Conservation (phyloP, 1,140 invertebrate genomes). For the Cotesia glomerata region DNA sequence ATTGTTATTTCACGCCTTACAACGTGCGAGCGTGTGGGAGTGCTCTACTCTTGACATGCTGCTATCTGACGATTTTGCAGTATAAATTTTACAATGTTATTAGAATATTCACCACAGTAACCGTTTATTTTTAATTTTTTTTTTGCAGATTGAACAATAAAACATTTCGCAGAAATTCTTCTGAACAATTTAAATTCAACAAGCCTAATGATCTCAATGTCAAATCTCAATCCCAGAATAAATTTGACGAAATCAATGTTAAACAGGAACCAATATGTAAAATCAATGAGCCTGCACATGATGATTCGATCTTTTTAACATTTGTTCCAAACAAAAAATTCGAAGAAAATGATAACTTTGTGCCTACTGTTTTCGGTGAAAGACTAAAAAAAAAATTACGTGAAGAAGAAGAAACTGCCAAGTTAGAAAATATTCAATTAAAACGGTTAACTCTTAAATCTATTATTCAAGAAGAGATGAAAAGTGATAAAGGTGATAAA, state of each 20-base stretch:
- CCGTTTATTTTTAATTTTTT: not conserved
- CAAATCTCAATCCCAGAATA: not conserved
- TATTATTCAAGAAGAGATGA: not conserved
- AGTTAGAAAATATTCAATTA: conserved; percentile 16
- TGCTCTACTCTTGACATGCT: no score
- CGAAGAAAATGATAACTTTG: conserved; percentile 28
- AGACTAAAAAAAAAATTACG: conserved; percentile 45
- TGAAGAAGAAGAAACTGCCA: conserved; percentile 37
- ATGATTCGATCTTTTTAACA: not conserved
- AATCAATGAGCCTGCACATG: not conserved
- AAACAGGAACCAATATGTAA: not conserved
- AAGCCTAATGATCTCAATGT: not conserved
- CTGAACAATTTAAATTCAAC: conserved; percentile 4
- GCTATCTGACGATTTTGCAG: not conserved
- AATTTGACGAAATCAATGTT: not conserved
- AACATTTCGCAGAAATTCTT: conserved; percentile 42
- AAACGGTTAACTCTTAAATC: not conserved
- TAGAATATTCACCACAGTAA: not conserved
- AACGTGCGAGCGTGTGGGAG: no score
- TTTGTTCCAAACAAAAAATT: not conserved
- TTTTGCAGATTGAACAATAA: conserved; percentile 47
- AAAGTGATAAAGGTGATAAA: not conserved
- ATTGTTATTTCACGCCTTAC: not conserved
- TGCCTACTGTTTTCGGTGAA: conserved; percentile 48
- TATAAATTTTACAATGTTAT: not conserved